Conservation (phyloP, 2,888 invertebrate genomes). For the Amiota minor region DNA sequence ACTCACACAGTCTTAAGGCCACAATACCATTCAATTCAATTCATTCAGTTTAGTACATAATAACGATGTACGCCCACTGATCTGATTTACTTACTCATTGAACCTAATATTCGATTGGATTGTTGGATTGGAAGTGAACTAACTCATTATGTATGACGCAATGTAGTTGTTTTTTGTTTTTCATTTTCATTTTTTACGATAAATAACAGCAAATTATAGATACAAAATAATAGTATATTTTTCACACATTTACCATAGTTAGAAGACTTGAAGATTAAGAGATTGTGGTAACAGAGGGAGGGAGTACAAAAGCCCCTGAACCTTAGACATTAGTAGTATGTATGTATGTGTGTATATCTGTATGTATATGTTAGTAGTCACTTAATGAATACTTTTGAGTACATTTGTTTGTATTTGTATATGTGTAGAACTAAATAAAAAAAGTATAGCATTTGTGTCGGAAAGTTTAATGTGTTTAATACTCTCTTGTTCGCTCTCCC, state of each 20-base stretch:
- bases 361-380: constrained; percentile 36
- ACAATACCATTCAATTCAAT: too few species aligned
- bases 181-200: too few species aligned
- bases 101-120: too few species aligned
- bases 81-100: too few species aligned
- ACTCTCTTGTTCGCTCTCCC: not conserved
- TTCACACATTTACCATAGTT: constrained; percentile 20
- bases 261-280: not conserved
- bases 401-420: constrained; percentile 21
- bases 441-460: not conserved
- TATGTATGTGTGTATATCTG: constrained; percentile 15
- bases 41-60: too few species aligned
- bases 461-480: constrained; percentile 11
- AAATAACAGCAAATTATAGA: not conserved
- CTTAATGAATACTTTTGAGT: not conserved
- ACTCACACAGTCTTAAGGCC: too few species aligned
- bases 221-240: not conserved
- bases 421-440: too few species aligned
- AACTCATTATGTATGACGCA: constrained; percentile 31
- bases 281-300: too few species aligned
- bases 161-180: not conserved
- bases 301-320: too few species aligned
- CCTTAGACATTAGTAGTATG: not conserved
- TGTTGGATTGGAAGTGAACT: not conserved
- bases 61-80: constrained; percentile 5